Base-by-base conservation (phyloP, 2,888 invertebrate species). In the Incurvaria masculella region DNA sequence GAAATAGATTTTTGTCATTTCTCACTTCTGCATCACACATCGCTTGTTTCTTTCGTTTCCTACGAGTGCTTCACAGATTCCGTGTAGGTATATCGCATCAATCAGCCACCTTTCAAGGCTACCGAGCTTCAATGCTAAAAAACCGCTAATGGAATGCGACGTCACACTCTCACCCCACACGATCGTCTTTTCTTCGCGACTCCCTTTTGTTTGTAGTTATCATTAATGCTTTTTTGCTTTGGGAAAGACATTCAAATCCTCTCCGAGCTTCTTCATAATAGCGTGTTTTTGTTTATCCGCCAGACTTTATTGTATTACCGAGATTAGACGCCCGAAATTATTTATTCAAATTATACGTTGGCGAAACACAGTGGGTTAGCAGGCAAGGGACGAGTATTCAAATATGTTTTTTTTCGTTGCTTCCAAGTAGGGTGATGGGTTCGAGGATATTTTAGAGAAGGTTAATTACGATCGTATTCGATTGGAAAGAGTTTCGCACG, bases 211-310 rank as follows among this genome's bases (percentile, higher is more conserved):
- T 52, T 55, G 52, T 58, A 55, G 60, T 66, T 70, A 66, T 75
- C 75, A 78, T 76, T 78, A 78, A 69, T 72, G 66, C 67, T 68
- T 67, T 59, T 69, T 65, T 58, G 54, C 53, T 53, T 33, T 49
- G 45, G 44, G 48, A 53, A 49, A 43, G 33, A 23, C 19, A 73
- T 74, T 71, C 67, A 70, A 72, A 72, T 71, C 62, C 58, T 53
- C 57, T 60, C 58, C 57, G 56, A n/a, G 23, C 23, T 44, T 20
- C 14, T 27, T 43, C 57, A 73, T 71, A 75, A 73, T 65, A 57
- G 63, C 52, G 54, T 66, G 69, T 74, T 74, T 75, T 75, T 75
- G 75, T 76, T 75, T 75, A 73, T 69, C 64, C 60, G 57, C 61
- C 63, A 63, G 64, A 62, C 65, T 61, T 62, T 61, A 58, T 63